Conservation (phyloP, 2,888 invertebrate genomes). For the Drosophila lutescens region DNA sequence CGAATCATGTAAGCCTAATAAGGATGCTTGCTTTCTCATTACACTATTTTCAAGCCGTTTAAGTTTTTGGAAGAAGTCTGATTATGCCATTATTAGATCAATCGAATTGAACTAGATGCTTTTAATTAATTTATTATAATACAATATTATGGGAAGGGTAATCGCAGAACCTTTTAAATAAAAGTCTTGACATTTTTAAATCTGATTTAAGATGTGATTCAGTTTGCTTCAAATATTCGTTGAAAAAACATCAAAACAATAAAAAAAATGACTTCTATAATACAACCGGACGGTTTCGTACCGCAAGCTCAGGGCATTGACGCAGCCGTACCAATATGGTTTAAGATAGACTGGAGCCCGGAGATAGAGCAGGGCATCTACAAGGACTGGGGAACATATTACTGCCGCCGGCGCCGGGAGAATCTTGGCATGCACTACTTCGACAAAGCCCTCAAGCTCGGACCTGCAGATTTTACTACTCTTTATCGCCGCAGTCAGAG, state of each 20-base stretch:
- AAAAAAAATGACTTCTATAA: constrained; percentile 33
- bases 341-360: constrained; percentile 73
- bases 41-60: not conserved
- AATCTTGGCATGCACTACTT: constrained; percentile 78
- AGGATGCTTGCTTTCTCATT: constrained; percentile 3
- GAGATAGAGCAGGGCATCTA: constrained; percentile 79
- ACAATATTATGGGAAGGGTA: no score
- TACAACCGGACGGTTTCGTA: not conserved
- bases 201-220: not conserved
- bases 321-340: constrained; percentile 60
- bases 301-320: constrained; percentile 33
- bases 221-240: constrained; percentile 9
- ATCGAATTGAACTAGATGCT: no score
- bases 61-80: not conserved
- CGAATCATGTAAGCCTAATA: not conserved
- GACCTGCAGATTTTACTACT: constrained; percentile 66
- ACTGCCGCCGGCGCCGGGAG: constrained; percentile 73
- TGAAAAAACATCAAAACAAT: constrained; percentile 19
- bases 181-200: not conserved
- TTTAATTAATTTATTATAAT: no score
- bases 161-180: constrained; percentile 3
- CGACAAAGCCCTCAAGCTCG: constrained; percentile 72
- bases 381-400: constrained; percentile 81
- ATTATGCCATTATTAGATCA: not conserved
- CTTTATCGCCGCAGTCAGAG: constrained; percentile 76